These are phyloP conservation scores for Eulemur rufifrons DNA, from an alignment of 2,113 vertebrate genomes.

Conservation along the genomic window DNA sequence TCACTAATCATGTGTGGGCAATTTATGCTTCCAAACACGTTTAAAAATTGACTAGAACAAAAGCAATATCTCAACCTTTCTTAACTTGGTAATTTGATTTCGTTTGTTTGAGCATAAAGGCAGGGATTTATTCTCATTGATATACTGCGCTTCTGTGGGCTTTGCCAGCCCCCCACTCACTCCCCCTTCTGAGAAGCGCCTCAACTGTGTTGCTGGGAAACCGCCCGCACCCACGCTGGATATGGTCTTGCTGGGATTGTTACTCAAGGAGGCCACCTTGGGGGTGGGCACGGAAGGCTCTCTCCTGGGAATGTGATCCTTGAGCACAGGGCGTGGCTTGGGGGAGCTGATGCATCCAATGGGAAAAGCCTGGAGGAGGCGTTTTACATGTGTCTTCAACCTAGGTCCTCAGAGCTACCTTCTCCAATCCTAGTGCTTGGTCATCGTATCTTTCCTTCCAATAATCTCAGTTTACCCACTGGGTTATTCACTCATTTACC, in stretches of 20 bases:
- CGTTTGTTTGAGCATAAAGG: neutral
- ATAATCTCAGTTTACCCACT: neutral
- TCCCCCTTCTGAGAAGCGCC: neutral
- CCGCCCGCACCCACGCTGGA: fast-evolving
- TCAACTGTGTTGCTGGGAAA: neutral
- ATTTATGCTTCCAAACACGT: neutral
- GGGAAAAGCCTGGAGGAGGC: neutral
- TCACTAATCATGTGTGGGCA: neutral
- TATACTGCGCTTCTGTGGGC: neutral
- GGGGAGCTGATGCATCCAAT: too few species aligned
- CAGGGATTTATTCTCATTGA: neutral
- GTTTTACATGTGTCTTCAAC: neutral
- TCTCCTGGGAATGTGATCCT: neutral
- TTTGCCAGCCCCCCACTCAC: neutral
- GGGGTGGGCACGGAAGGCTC: neutral
- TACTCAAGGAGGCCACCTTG: neutral
- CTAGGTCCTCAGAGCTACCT: neutral
- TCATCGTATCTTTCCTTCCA: neutral
- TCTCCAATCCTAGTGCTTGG: too few species aligned
- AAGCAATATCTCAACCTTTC: neutral
- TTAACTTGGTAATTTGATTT: neutral
- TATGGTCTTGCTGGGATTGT: neutral
- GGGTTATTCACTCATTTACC: neutral
- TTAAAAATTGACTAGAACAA: neutral
- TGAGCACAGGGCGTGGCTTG: neutral